Percentiles rank a stretch among this genome's conserved stretches.
phyloP scores from a whole-genome alignment of 2,888 invertebrate genomes.

The Euspilapteryx auroguttella region DNA sequence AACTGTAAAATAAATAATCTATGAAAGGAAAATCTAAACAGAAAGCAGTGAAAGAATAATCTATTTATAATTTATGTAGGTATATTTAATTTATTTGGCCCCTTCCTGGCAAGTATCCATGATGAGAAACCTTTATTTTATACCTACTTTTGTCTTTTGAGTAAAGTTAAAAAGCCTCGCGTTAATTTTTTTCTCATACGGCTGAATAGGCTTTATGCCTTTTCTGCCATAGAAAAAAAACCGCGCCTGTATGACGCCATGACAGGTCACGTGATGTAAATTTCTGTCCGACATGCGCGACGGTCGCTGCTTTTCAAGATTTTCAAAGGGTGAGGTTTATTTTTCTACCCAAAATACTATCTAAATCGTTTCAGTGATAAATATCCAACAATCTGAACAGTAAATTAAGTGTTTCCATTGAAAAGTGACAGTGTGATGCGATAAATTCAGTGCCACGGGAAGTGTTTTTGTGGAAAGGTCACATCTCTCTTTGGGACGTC shows the following conservation, averaged over 20 bases:
- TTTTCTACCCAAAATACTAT: no score
- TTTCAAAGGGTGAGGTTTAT: constrained; percentile 42
- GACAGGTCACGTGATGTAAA: constrained; percentile 62
- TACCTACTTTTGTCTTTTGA: no score
- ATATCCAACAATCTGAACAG: constrained; percentile 12
- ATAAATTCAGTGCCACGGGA: constrained; percentile 18
- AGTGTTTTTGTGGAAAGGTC: constrained; percentile 37
- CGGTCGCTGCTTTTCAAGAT: constrained; percentile 36
- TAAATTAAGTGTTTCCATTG: constrained; percentile 14
- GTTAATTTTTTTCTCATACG: not conserved
- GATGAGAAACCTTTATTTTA: no score
- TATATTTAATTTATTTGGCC: no score
- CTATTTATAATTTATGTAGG: no score
- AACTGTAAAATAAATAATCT: no score
- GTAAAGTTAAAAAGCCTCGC: not conserved
- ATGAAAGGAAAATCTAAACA: no score
- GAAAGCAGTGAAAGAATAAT: no score
- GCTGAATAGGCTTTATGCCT: not conserved
- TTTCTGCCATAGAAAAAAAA: no score
- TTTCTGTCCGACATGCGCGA: constrained; percentile 57
- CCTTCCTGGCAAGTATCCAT: no score
- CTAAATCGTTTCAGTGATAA: no score
- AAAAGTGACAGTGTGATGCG: constrained; percentile 23
- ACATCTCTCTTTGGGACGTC: constrained; percentile 20
- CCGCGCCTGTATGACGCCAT: constrained; percentile 55